These are phyloP conservation scores for Amblyopsis hoosieri DNA, from an alignment of 2,797 vertebrate genomes.

Conservation along the genomic window DNA sequence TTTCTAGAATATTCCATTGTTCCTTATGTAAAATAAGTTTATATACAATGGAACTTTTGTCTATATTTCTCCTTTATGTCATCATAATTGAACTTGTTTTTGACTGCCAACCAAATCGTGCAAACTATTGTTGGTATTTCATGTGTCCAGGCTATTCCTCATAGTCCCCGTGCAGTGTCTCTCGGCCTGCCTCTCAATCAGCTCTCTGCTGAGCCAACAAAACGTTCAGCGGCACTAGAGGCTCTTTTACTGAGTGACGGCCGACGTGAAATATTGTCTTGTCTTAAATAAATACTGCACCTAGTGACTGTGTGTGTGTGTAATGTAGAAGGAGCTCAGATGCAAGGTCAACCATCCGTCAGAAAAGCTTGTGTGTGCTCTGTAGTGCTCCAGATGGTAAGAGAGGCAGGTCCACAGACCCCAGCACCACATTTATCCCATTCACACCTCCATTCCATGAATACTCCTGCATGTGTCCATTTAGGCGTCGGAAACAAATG, in stretches of 20 bases:
- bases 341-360: slow-evolving; percentile 28
- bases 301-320: slow-evolving; percentile 1
- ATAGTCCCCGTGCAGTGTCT: slow-evolving; percentile 15
- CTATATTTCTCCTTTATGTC: background rate
- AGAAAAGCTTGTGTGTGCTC: background rate
- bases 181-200: slow-evolving; percentile 34
- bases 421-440: background rate
- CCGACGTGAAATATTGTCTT: slow-evolving; percentile 52
- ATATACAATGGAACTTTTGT: background rate
- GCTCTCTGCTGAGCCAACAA: slow-evolving; percentile 42
- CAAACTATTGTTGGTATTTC: slow-evolving; percentile 17
- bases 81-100: background rate
- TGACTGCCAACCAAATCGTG: slow-evolving; percentile 10
- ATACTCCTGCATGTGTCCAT: background rate
- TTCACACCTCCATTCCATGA: background rate
- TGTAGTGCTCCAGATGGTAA: slow-evolving; percentile 1
- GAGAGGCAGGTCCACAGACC: background rate
- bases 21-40: background rate
- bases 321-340: slow-evolving; percentile 1
- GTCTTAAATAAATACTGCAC: slow-evolving; percentile 43
- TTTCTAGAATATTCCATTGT: too few species aligned
- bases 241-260: slow-evolving; percentile 25
- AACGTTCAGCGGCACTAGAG: slow-evolving; percentile 36
- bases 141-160: slow-evolving; percentile 26
- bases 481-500: background rate